Percentiles rank a stretch among this genome's conserved stretches.
Conservation (phyloP, 2,797 vertebrate species). For the Nasua narica region DNA sequence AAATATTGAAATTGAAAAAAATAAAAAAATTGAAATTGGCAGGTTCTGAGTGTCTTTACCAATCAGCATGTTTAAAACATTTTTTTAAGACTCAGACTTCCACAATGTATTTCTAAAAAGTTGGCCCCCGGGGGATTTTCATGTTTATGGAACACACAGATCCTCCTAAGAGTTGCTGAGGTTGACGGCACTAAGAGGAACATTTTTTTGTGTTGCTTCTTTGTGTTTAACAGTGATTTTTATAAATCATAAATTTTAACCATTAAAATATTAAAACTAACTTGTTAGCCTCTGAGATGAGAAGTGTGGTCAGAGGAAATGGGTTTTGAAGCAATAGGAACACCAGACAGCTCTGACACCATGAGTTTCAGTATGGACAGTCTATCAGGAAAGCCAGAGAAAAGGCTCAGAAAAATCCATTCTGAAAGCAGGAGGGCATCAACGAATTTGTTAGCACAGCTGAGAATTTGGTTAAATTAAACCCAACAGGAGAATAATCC, state of each 20-base stretch:
- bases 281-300: not conserved
- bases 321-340: not conserved
- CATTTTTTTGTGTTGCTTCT: not conserved
- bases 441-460: constrained; percentile 31
- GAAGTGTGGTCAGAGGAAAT: not conserved
- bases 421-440: not conserved
- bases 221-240: not conserved
- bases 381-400: not conserved
- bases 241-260: not conserved
- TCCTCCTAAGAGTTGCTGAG: not conserved
- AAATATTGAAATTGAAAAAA: not conserved
- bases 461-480: constrained; percentile 33
- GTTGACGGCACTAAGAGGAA: not conserved
- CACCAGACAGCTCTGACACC: not conserved
- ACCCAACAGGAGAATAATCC: constrained; percentile 9
- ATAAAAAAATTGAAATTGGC: not conserved
- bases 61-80: not conserved
- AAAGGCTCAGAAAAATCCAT: not conserved
- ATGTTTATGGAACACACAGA: not conserved
- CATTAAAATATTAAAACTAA: not conserved
- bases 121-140: not conserved
- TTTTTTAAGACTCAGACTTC: not conserved
- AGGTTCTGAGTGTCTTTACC: not conserved
- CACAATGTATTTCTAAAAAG: not conserved
- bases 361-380: not conserved